These are phyloP conservation scores for Hirtodrosophila duncani DNA, from an alignment of 2,888 invertebrate genomes.

Conservation along the genomic window DNA sequence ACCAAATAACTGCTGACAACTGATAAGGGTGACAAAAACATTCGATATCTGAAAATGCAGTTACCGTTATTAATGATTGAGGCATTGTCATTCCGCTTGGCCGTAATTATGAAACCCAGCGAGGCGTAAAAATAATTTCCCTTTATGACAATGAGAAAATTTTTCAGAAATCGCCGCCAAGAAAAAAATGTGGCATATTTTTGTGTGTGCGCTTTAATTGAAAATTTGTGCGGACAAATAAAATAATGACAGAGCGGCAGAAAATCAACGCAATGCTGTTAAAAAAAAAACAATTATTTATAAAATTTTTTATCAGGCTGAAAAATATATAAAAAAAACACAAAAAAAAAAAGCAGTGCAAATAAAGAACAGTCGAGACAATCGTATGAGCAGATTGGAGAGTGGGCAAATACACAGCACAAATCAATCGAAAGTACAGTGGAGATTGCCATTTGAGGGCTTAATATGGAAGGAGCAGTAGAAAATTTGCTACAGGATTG, in stretches of 20 bases:
- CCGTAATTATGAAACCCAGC: conserved; percentile 47
- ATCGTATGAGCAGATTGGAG: conserved; percentile 11
- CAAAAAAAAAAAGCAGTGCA: conserved; percentile 5
- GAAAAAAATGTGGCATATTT: conserved; percentile 26
- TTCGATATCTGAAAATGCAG: conserved; percentile 35
- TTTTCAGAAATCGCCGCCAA: conserved; percentile 5
- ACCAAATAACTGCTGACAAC: conserved; percentile 18
- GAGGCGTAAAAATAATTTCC: conserved; percentile 24
- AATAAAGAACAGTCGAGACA: conserved; percentile 30
- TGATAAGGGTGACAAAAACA: conserved; percentile 36
- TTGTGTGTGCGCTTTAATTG: conserved; percentile 36
- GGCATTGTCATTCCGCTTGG: conserved; percentile 13
- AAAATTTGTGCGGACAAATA: conserved; percentile 28
- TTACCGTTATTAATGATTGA: conserved; percentile 17
- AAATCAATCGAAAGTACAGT: conserved; percentile 2
- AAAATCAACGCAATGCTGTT: not conserved
- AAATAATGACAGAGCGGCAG: conserved; percentile 17
- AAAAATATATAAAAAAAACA: not conserved
- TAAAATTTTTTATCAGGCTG: not conserved
- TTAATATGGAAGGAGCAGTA: conserved; percentile 10
- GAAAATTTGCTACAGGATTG: too few relatives aligned
- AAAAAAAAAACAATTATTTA: conserved; percentile 9
- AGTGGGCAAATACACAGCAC: too few relatives aligned
- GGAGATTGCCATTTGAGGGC: not conserved
- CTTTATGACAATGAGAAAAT: conserved; percentile 38